Conservation (phyloP, 1,140 invertebrate species). For the Caenorhabditis inopinata region DNA sequence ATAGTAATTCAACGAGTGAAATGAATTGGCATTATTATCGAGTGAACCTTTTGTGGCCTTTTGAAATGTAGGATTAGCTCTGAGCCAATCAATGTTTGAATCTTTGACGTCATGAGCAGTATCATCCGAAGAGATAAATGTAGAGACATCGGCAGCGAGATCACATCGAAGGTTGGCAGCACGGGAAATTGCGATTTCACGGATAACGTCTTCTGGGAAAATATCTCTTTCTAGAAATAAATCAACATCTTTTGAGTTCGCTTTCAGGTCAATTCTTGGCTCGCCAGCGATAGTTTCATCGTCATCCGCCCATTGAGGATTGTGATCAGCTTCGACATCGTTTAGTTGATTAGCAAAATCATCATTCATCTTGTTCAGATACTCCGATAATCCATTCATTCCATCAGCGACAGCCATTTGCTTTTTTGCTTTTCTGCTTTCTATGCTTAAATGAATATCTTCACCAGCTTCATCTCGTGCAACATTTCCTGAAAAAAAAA, state of each 20-base stretch:
- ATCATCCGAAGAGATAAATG: background rate
- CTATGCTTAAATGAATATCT: background rate
- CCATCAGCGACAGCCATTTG: background rate
- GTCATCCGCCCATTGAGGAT: background rate
- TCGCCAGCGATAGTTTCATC: background rate
- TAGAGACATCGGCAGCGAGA: background rate
- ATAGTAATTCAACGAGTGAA: conserved; percentile 9
- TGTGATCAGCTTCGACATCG: background rate
- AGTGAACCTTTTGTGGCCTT: conserved; percentile 15
- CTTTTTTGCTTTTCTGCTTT: background rate
- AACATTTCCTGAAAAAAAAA: background rate
- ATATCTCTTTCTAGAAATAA: background rate
- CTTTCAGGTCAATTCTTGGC: background rate
- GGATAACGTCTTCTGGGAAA: background rate
- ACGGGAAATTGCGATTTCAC: background rate
- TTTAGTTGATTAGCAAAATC: background rate
- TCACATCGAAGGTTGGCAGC: background rate
- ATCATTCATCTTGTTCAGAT: background rate
- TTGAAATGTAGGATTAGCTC: background rate
- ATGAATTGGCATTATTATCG: background rate
- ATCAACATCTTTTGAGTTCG: conserved; percentile 6
- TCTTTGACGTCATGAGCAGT: background rate
- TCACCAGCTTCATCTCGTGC: background rate
- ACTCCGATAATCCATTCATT: background rate
- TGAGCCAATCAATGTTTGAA: background rate